Conservation (phyloP, 2,797 vertebrate genomes). For the Pitangus sulphuratus region DNA sequence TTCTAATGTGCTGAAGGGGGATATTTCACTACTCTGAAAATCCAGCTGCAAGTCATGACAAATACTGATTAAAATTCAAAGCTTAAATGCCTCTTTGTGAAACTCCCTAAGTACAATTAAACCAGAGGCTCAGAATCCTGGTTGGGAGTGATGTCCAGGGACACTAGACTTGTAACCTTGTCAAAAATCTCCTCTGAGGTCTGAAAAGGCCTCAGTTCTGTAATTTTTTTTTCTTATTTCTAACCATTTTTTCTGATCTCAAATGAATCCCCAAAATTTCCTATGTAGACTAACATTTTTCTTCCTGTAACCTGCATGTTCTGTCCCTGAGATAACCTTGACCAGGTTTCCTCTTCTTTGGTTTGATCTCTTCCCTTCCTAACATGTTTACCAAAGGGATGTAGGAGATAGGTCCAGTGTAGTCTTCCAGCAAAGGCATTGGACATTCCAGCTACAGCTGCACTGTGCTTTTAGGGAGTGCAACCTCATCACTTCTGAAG, state of each 20-base stretch:
- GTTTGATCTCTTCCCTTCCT: constrained; percentile 72
- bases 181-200: constrained; percentile 40
- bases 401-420: neutral
- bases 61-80: constrained; percentile 59
- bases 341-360: constrained; percentile 76
- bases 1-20: constrained; percentile 27
- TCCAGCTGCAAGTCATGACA: constrained; percentile 44
- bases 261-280: neutral
- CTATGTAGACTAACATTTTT: neutral
- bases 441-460: constrained; percentile 32
- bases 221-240: neutral
- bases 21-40: constrained; percentile 53
- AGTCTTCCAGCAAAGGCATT: constrained; percentile 66
- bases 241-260: constrained; percentile 8
- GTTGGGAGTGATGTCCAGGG: constrained; percentile 73
- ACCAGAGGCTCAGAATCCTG: constrained; percentile 85
- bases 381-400: constrained; percentile 18
- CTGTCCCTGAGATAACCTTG: constrained; percentile 68
- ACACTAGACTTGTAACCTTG: constrained; percentile 61
- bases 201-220: neutral
- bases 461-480: neutral
- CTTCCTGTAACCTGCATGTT: constrained; percentile 15
- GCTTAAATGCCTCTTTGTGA: constrained; percentile 86
- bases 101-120: constrained; percentile 79
- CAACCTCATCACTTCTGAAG: neutral